phyloP scores from a whole-genome alignment of 1,140 invertebrate genomes.

The Calephelis nemesis region DNA sequence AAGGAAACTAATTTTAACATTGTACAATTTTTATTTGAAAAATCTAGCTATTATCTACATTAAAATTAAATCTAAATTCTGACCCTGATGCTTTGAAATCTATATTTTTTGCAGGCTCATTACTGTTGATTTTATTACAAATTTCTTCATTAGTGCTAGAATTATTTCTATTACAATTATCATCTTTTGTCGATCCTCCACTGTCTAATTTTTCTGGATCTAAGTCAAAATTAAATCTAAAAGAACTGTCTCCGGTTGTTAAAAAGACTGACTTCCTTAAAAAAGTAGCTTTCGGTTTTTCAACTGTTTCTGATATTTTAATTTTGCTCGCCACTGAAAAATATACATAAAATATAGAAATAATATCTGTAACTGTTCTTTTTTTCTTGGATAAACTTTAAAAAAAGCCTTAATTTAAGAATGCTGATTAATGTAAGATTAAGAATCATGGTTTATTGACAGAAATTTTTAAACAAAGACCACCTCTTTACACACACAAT shows the following conservation, averaged over 20 bases:
- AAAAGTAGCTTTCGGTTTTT: constrained; percentile 69
- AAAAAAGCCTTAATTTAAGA: too few species aligned
- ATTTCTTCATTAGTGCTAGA: constrained; percentile 29
- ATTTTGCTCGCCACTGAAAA: constrained; percentile 75
- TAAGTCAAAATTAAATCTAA: constrained; percentile 66
- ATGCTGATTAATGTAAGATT: too few species aligned
- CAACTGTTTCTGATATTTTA: constrained; percentile 62
- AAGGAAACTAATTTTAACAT: too few species aligned
- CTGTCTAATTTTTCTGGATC: constrained; percentile 41
- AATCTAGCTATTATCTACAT: constrained; percentile 46
- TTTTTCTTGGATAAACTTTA: not conserved
- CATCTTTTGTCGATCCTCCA: not conserved
- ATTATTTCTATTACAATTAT: constrained; percentile 29
- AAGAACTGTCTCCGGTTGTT: constrained; percentile 59
- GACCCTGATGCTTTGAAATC: constrained; percentile 53
- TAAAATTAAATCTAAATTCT: constrained; percentile 71
- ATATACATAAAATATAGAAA: not conserved
- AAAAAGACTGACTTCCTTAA: constrained; percentile 66
- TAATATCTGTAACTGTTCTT: too few species aligned
- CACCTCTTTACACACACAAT: too few species aligned
- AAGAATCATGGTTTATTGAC: too few species aligned
- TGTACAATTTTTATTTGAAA: constrained; percentile 1
- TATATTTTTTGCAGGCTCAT: constrained; percentile 30
- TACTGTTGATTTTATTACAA: constrained; percentile 30
- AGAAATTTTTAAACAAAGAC: too few species aligned